Evolutionary conservation across 2,113 vertebrate genomes (phyloP).

Genomic region (Thomomys bottae): DNA sequence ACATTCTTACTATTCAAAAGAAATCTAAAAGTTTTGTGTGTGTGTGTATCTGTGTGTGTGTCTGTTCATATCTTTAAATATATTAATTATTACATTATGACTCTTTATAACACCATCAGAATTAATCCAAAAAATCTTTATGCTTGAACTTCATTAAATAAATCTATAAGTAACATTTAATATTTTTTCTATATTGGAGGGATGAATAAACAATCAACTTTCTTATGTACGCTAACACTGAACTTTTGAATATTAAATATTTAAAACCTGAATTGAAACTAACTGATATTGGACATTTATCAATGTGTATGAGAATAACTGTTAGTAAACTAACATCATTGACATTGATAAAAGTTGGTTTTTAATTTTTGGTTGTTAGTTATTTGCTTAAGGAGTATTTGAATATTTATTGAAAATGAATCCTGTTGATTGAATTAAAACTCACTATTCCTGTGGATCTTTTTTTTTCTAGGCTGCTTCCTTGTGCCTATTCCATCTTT

Average conservation of each 20-base stretch:
- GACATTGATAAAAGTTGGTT: background rate
- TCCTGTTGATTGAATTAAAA: background rate
- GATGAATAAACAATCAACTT: background rate
- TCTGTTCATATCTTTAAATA: background rate
- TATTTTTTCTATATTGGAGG: background rate
- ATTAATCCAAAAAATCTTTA: background rate
- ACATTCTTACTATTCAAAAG: background rate
- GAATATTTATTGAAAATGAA: constrained; percentile 7
- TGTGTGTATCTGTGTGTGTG: background rate
- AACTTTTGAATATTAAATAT: background rate
- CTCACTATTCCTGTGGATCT: background rate
- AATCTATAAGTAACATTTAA: background rate
- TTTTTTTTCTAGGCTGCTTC: background rate
- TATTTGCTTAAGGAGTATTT: constrained; percentile 5
- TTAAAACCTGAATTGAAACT: background rate
- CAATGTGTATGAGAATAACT: background rate
- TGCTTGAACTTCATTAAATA: background rate
- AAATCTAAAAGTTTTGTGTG: background rate
- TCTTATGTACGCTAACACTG: background rate
- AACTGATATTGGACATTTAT: constrained; percentile 12
- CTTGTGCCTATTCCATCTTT: background rate
- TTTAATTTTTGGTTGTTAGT: background rate
- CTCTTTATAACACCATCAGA: constrained; percentile 6
- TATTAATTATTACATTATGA: background rate
- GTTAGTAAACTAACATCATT: background rate